Conservation (phyloP, 2,888 invertebrate species). For the Metalampra italica region DNA sequence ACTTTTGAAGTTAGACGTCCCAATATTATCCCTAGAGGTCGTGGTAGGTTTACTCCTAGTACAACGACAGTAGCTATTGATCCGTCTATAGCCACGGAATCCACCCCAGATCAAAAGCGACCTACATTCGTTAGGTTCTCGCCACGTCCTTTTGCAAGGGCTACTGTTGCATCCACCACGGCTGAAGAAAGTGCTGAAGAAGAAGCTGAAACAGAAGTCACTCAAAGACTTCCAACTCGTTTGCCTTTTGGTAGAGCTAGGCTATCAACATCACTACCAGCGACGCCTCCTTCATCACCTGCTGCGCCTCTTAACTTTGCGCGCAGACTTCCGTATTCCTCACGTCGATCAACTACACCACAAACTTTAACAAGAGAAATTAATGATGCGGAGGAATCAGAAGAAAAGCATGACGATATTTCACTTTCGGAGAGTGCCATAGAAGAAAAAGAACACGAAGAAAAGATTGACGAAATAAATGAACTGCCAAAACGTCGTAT, state of each 20-base stretch:
- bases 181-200: constrained; percentile 23
- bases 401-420: constrained; percentile 63
- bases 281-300: constrained; percentile 25
- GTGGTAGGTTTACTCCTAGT: constrained; percentile 47
- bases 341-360: constrained; percentile 44
- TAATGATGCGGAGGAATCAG: constrained; percentile 47
- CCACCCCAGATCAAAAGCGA: constrained; percentile 37
- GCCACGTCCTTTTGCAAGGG: constrained; percentile 61
- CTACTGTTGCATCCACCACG: constrained; percentile 23
- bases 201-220: constrained; percentile 26
- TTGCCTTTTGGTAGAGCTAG: constrained; percentile 49
- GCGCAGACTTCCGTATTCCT: constrained; percentile 50
- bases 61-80: constrained; percentile 41
- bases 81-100: constrained; percentile 29
- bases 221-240: constrained; percentile 40
- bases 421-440: constrained; percentile 71
- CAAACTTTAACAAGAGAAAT: constrained; percentile 28
- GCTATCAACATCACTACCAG: constrained; percentile 26
- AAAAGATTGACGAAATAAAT: constrained; percentile 29
- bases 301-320: constrained; percentile 27
- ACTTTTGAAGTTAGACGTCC: constrained; percentile 57
- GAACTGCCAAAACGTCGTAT: constrained; percentile 40
- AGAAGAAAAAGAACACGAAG: constrained; percentile 66
- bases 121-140: constrained; percentile 62
- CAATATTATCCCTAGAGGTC: constrained; percentile 51